Base-by-base conservation (phyloP, 2,888 invertebrate genomes). In the Hydroisotoma schaefferi region DNA sequence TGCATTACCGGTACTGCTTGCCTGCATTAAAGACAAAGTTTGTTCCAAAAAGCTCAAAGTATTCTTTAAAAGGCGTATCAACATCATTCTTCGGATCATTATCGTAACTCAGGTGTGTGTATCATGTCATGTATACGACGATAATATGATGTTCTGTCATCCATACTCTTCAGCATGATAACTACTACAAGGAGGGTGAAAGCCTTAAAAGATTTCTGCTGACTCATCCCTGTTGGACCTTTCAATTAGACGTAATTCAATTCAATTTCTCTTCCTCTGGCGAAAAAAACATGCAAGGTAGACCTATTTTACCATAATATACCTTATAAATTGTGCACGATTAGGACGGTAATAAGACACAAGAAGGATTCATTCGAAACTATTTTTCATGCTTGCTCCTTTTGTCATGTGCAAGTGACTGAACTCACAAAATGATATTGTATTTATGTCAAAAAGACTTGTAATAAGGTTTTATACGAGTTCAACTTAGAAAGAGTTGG, bases 51-150 rank as follows among this genome's bases (percentile, higher is more conserved):
- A 40, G 20, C 15, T 40, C 40, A 40, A 40, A 40, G 40, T 18
- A 40, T 40, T 40, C 20, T 40, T 20, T 40, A 40, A 40, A 40
- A 40, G 40, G 40, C 40, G 40, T 22, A 46, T 46, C 46, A 46
- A 25, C 46, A 46, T 46, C 25, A 22, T 46, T 46, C 5, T 46
- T 46, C 46, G 5, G 12, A 46, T 46, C 46, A 46, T 46, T 46
- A 46, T 46, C 20, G 25, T 25, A 46, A 25, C 46, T 46, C 46
- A 46, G 46, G 46, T 46, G 46, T 46, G 23, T 46, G 46, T 46
- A 46, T 46, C 46, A 46, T 46, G 46, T 46, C 46, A 46, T 46
- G 22, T 46, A 25, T 20, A 40, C n/a, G 40, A 18, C 20, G n/a
- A n/a, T n/a, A n/a, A n/a, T n/a, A n/a, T n/a, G n/a, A n/a, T n/a